A percentile compares a stretch with the other conserved stretches of the same genome.
These are phyloP conservation scores for Champsocephalus gunnari DNA, from an alignment of 2,797 vertebrate species.

Conservation along the genomic window DNA sequence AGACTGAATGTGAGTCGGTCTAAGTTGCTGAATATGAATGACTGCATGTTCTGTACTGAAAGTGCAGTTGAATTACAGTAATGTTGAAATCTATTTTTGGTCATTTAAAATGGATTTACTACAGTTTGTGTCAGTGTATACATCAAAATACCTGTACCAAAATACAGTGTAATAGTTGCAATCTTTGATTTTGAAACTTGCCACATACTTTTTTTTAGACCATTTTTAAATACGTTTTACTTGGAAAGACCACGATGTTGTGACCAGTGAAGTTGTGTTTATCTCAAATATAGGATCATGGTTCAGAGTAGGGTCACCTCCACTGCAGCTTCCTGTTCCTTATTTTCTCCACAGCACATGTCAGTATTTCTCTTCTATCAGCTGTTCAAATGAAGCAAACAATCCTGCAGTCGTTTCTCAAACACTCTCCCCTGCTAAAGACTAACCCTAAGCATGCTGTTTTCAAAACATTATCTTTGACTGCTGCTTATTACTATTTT, in stretches of 20 bases:
- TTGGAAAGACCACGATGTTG: background rate
- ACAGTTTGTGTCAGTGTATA: background rate
- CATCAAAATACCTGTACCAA: background rate
- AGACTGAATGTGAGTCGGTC: constrained; percentile 19
- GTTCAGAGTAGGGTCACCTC: constrained; percentile 9
- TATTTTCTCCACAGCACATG: constrained; percentile 5
- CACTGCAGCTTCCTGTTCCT: background rate
- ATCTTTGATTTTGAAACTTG: background rate
- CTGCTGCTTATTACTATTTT: background rate
- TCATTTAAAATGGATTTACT: background rate
- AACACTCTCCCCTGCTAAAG: background rate
- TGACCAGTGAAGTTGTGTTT: background rate
- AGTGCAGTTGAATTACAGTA: background rate
- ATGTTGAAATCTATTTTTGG: background rate
- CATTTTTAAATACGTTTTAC: background rate
- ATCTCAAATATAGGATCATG: background rate
- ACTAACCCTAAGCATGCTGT: background rate
- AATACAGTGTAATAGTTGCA: background rate
- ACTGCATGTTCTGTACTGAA: constrained; percentile 7
- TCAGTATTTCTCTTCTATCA: background rate
- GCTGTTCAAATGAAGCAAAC: background rate
- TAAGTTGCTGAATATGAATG: constrained; percentile 29
- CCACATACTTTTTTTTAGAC: background rate
- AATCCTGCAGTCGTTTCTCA: background rate
- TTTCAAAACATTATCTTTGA: background rate